phyloP scores from a whole-genome alignment of 2,888 invertebrate genomes.

The Boloria selene region DNA sequence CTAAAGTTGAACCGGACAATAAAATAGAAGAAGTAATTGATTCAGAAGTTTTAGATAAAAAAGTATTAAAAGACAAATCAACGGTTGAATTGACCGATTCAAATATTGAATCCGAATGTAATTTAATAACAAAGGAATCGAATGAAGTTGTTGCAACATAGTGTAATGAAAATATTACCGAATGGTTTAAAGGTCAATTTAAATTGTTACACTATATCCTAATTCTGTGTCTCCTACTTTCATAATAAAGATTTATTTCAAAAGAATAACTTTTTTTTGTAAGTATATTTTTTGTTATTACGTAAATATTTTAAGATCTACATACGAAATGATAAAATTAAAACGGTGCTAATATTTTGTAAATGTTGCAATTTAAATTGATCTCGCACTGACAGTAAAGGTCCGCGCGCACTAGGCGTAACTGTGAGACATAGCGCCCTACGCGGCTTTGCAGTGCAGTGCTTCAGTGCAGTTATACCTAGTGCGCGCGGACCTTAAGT shows the following conservation, averaged over 20 bases:
- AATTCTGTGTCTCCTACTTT: too few species aligned
- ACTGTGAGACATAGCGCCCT: too few species aligned
- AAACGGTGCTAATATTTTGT: conserved; percentile 22
- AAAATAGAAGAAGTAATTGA: conserved; percentile 3
- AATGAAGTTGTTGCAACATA: not conserved
- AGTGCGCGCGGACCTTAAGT: too few species aligned
- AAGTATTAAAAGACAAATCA: conserved; percentile 15
- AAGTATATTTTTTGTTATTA: too few species aligned
- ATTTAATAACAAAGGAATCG: conserved; percentile 4
- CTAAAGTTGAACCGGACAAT: conserved; percentile 4
- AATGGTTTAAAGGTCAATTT: not conserved
- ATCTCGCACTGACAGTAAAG: conserved; percentile 35
- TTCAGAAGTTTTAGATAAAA: conserved; percentile 11
- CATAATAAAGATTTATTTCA: too few species aligned
- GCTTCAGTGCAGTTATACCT: too few species aligned
- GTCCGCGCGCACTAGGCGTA: too few species aligned
- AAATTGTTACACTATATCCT: conserved; percentile 1
- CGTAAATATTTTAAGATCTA: too few species aligned
- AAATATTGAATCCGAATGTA: conserved; percentile 7
- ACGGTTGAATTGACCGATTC: not conserved
- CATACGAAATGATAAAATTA: too few species aligned
- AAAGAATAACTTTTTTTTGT: not conserved
- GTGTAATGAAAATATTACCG: not conserved
- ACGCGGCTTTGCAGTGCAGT: too few species aligned
- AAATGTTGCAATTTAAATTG: conserved; percentile 30